Evolutionary conservation across 2,888 invertebrate species (phyloP).

Genomic region (Disparrhopalites patrizii): DNA sequence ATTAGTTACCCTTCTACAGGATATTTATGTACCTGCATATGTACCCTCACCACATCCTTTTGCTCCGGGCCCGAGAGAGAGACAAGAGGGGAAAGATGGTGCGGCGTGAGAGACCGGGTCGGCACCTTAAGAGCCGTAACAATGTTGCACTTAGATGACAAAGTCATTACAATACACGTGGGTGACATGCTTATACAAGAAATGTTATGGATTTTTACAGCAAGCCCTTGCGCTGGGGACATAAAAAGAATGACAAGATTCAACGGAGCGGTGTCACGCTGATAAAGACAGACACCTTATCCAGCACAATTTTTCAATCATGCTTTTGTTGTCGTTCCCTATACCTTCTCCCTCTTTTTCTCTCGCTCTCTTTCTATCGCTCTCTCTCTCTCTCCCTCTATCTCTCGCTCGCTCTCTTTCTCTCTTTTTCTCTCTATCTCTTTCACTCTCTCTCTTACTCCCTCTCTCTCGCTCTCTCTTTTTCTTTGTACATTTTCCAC

Average conservation of each 20-base stretch:
- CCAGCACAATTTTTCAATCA: conserved; percentile 27
- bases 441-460: too few relatives aligned
- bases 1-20: too few relatives aligned
- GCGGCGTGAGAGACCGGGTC: background rate
- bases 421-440: background rate
- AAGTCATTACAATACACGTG: conserved; percentile 13
- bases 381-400: background rate
- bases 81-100: too few relatives aligned
- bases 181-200: conserved; percentile 15
- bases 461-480: background rate
- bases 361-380: background rate
- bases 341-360: background rate
- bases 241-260: conserved; percentile 23
- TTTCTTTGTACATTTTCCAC: background rate
- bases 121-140: background rate
- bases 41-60: too few relatives aligned
- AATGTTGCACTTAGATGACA: background rate
- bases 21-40: too few relatives aligned
- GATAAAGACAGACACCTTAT: conserved; percentile 24
- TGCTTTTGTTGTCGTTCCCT: conserved; percentile 17
- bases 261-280: conserved; percentile 18
- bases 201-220: conserved; percentile 16
- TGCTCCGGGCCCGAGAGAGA: background rate
- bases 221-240: background rate
- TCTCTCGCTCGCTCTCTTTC: background rate